Conservation (phyloP, 2,797 vertebrate species). For the Acanthornis magna region DNA sequence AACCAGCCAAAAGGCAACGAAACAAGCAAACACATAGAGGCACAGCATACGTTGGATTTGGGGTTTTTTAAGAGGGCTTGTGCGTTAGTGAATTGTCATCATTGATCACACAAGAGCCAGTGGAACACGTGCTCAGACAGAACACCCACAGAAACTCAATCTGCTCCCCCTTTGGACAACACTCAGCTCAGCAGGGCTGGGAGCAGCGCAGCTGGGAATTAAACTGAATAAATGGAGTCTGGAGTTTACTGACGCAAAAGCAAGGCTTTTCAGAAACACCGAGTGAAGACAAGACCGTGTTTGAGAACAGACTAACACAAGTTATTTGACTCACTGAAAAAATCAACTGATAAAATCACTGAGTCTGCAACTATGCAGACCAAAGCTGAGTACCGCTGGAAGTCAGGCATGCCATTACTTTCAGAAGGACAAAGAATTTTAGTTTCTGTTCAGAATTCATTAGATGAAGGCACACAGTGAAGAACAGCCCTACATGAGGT, state of each 20-base stretch:
- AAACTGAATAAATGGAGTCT: rapidly evolving
- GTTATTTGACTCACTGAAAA: background rate
- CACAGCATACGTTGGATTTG: background rate
- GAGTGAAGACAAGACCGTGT: background rate
- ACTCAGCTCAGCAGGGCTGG: background rate
- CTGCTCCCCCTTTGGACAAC: background rate
- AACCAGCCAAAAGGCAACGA: too few relatives aligned
- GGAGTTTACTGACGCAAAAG: background rate
- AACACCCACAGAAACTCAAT: background rate
- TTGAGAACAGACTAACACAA: background rate
- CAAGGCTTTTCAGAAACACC: background rate
- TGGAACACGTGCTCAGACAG: background rate
- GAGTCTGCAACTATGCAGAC: background rate
- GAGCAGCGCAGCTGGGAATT: background rate
- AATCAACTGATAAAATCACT: rapidly evolving
- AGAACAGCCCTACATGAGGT: rapidly evolving
- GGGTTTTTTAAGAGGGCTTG: background rate
- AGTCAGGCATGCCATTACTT: background rate
- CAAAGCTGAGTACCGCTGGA: background rate
- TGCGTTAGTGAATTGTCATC: background rate
- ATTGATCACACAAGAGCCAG: background rate
- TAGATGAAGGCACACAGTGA: rapidly evolving
- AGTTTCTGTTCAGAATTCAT: background rate
- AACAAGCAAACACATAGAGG: background rate
- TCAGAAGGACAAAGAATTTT: background rate